Percentiles rank a stretch among this genome's conserved stretches.
Evolutionary conservation across 2,797 vertebrate species (phyloP).

Genomic region (Urophycis tenuis): DNA sequence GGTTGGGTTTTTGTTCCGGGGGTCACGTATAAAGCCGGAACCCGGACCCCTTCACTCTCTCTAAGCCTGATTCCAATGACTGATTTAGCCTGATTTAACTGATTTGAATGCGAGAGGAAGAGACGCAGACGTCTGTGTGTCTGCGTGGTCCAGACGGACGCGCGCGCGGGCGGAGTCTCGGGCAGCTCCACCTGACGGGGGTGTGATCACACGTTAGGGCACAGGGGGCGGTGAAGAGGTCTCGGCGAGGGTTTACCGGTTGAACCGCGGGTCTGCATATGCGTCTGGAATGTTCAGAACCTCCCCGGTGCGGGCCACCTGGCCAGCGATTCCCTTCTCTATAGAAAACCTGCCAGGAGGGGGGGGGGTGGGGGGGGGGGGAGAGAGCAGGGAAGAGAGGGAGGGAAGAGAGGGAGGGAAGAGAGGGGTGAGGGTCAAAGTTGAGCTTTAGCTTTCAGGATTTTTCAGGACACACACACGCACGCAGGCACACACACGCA

Average conservation of each 20-base stretch:
- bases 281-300: constrained; percentile 98
- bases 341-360: constrained; percentile 86
- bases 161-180: background rate
- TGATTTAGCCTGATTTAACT: background rate
- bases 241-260: constrained; percentile 80
- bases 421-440: background rate
- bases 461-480: background rate
- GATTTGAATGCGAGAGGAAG: background rate
- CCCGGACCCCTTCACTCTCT: no score
- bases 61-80: no score
- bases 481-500: no score
- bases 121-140: background rate
- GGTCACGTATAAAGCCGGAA: no score
- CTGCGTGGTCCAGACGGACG: background rate
- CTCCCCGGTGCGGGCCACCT: constrained; percentile 95
- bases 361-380: background rate
- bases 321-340: constrained; percentile 98
- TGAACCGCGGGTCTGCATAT: constrained; percentile 98
- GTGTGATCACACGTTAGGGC: background rate
- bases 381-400: background rate
- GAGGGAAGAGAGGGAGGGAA: background rate
- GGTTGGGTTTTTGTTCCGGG: background rate
- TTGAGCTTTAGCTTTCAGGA: background rate
- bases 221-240: background rate
- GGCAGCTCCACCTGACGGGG: background rate